Evolutionary conservation across 2,797 vertebrate species (phyloP), one percentile per base, ranked within the genome.

Genomic region (Myripristis murdjan): DNA sequence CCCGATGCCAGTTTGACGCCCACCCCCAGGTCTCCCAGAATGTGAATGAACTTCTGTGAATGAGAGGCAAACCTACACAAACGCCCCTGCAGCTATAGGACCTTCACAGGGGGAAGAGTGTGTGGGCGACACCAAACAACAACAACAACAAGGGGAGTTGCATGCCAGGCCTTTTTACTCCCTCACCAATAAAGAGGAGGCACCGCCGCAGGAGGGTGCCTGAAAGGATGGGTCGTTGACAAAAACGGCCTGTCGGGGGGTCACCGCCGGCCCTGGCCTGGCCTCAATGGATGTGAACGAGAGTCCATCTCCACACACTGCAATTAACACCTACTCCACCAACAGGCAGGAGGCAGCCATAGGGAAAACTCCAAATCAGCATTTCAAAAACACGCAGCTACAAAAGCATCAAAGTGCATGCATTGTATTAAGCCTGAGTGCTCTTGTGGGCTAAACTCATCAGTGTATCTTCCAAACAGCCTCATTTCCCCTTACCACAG

Each of bases 1-100:
- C 65, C 87, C 64, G 80, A 88, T 92, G 92, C 91, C 89, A 88
- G 85, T 90, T 92, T 87, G 89, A 92, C 88, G 73, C 83, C 91
- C 91, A 90, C 90, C 91, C 91, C 91, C 91, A 68, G 91, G 87
- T 94, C 92, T 93, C 93, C 83, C 92, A 91, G 91, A 94, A 90
- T 77, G 87, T 91, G 91, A 93, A 94, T 94, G 92, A 91, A 94
- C 89, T 90, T 89, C 78, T 87, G 76, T 95, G 93, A 94, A 95
- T 93, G 89, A 85, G 71, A 87, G 86, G 86, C 92, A 90, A 93
- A 91, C 93, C 93, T 92, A 95, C 93, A 92, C 91, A 91, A 89
- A 90, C 82, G 67, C 88, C 86, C 88, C 82, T 76, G 85, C 61
- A 68, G 86, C 90, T 87, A 89, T 81, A 83, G 86, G 87, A 75